Percentiles rank a stretch among this genome's conserved stretches.
Conservation (phyloP, 2,888 invertebrate genomes). For the Ommatoiulus sabulosus region DNA sequence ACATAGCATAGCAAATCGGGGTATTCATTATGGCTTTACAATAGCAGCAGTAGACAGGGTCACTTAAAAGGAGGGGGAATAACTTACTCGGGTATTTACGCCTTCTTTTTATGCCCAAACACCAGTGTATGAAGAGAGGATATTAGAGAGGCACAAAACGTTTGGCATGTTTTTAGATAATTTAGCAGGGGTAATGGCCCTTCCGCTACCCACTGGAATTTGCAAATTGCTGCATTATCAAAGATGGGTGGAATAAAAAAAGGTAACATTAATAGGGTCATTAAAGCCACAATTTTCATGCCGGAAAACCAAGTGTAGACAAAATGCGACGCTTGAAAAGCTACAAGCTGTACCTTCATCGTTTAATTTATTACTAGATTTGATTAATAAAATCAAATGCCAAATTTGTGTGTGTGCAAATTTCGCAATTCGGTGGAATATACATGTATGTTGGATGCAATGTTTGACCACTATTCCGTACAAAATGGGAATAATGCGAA, state of each 20-base stretch:
- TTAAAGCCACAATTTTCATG: neutral
- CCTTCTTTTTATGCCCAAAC: neutral
- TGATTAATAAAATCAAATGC: no score
- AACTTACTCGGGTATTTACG: neutral
- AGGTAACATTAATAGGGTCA: neutral
- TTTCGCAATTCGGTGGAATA: no score
- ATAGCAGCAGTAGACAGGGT: neutral
- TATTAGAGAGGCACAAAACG: neutral
- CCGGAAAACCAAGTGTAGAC: neutral
- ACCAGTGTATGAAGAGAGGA: neutral
- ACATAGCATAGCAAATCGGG: neutral
- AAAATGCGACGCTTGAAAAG: no score
- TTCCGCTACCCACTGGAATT: neutral
- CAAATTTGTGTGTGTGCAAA: no score
- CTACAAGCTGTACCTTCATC: neutral
- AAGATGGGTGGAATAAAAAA: neutral
- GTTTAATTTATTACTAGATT: no score
- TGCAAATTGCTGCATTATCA: neutral
- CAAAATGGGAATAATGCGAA: no score
- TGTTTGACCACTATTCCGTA: no score
- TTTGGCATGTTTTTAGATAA: neutral
- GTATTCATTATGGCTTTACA: neutral
- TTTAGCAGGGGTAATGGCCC: neutral
- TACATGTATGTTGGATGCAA: no score
- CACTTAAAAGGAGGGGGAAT: constrained; percentile 10